Conservation (phyloP, 2,113 vertebrate species). For the Limanda limanda region DNA sequence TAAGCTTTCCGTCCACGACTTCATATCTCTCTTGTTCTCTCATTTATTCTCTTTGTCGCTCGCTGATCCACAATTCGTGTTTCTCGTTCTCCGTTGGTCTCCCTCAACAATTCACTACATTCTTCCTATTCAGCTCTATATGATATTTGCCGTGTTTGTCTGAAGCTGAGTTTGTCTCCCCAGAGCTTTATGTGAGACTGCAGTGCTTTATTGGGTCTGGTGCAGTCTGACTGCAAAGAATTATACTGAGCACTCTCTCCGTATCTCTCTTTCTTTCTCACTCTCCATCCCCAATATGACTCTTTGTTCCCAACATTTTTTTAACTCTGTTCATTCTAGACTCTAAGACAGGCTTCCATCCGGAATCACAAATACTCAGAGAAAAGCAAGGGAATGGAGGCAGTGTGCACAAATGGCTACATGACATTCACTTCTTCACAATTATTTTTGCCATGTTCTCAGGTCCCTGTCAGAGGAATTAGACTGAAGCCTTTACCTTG, state of each 20-base stretch:
- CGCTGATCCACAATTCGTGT: not conserved
- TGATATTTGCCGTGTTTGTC: slow-evolving; percentile 41
- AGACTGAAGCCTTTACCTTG: no score
- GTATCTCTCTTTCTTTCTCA: not conserved
- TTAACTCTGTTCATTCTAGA: slow-evolving; percentile 2
- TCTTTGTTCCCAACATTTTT: slow-evolving; percentile 43
- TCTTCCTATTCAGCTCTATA: slow-evolving; percentile 2
- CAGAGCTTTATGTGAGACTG: slow-evolving; percentile 42
- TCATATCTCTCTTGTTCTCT: not conserved
- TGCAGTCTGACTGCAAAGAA: slow-evolving; percentile 35
- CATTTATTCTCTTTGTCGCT: not conserved
- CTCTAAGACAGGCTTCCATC: not conserved
- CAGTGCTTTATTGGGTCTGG: slow-evolving; percentile 60
- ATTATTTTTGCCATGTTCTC: not conserved
- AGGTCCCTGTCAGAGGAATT: no score
- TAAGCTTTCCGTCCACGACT: not conserved
- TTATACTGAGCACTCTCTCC: slow-evolving; percentile 14
- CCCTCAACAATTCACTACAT: not conserved
- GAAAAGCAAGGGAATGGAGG: not conserved
- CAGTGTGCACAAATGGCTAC: not conserved
- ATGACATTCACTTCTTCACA: not conserved
- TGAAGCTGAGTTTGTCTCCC: slow-evolving; percentile 38
- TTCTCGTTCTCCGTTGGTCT: not conserved
- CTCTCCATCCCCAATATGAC: slow-evolving; percentile 7
- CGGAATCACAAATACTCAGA: slow-evolving; percentile 5